Conservation (phyloP, 2,888 invertebrate species). For the Ramazzottius varieornatus region DNA sequence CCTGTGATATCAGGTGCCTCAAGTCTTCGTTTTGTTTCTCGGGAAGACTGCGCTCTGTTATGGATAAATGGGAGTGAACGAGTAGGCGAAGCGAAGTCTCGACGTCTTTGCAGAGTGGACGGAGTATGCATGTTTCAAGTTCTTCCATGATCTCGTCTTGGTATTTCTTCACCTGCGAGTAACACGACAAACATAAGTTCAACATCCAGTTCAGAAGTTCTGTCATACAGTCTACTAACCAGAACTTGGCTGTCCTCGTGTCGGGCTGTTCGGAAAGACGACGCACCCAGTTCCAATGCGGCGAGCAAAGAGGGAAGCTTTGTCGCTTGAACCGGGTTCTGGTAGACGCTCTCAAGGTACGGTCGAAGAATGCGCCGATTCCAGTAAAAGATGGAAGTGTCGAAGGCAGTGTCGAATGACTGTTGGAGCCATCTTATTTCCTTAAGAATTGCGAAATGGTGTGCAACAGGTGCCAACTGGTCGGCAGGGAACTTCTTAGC, state of each 20-base stretch:
- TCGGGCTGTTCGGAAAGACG: neutral
- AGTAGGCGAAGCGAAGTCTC: slow-evolving; percentile 75
- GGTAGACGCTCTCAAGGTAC: slow-evolving; percentile 44
- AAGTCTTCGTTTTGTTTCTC: slow-evolving; percentile 36
- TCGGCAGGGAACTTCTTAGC: neutral
- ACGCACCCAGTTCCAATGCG: neutral
- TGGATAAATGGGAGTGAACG: slow-evolving; percentile 63
- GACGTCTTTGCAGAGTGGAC: slow-evolving; percentile 52
- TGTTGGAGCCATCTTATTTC: neutral
- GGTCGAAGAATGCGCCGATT: slow-evolving; percentile 47
- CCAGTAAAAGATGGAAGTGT: slow-evolving; percentile 52
- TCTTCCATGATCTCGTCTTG: neutral
- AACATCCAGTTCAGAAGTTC: too few relatives aligned
- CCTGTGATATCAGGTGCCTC: slow-evolving; percentile 6
- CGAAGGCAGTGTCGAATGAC: slow-evolving; percentile 29
- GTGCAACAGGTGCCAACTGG: neutral
- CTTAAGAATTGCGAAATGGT: neutral
- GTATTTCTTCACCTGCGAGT: slow-evolving; percentile 2
- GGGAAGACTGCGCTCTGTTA: slow-evolving; percentile 38
- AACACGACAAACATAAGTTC: too few relatives aligned
- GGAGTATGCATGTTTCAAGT: slow-evolving; percentile 17
- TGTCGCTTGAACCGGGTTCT: slow-evolving; percentile 36
- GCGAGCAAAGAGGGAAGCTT: neutral
- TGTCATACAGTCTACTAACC: too few relatives aligned
- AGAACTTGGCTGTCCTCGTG: neutral